A percentile compares a stretch with the other conserved stretches of the same genome.
Evolutionary conservation across 1,140 invertebrate genomes (phyloP).

Genomic region (Drosophila erecta): DNA sequence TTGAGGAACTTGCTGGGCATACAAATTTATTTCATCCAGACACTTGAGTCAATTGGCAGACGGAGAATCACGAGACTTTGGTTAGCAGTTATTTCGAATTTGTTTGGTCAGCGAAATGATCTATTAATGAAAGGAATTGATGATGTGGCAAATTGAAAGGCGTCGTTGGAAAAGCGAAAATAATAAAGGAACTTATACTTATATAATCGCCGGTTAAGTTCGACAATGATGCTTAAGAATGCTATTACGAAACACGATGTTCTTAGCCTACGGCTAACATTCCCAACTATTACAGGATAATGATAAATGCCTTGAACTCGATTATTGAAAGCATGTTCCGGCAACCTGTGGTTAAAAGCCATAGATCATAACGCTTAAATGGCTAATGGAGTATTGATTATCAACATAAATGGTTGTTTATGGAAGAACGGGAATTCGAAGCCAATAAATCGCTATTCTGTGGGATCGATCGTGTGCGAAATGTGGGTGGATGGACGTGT

Average conservation of each 20-base stretch:
- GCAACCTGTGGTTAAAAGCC: not conserved
- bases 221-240: not conserved
- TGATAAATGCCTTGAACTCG: too few relatives aligned
- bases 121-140: conserved; percentile 24
- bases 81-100: conserved; percentile 26
- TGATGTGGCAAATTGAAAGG: conserved; percentile 9
- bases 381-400: not conserved
- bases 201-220: not conserved
- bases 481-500: conserved; percentile 18
- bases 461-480: conserved; percentile 14
- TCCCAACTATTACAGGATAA: too few relatives aligned
- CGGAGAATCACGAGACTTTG: conserved; percentile 34
- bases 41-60: conserved; percentile 60
- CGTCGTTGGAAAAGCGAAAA: not conserved
- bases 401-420: not conserved
- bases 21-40: conserved; percentile 69
- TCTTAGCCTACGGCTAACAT: not conserved
- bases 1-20: conserved; percentile 63
- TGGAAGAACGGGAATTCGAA: conserved; percentile 1
- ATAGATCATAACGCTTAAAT: not conserved
- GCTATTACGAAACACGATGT: too few relatives aligned
- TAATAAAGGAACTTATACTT: not conserved
- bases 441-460: not conserved
- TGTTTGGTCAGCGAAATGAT: conserved; percentile 36
- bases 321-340: not conserved